Percentiles rank a stretch among this genome's conserved stretches.
Conservation (phyloP, 2,888 invertebrate genomes). For the Aphodius sticticus region DNA sequence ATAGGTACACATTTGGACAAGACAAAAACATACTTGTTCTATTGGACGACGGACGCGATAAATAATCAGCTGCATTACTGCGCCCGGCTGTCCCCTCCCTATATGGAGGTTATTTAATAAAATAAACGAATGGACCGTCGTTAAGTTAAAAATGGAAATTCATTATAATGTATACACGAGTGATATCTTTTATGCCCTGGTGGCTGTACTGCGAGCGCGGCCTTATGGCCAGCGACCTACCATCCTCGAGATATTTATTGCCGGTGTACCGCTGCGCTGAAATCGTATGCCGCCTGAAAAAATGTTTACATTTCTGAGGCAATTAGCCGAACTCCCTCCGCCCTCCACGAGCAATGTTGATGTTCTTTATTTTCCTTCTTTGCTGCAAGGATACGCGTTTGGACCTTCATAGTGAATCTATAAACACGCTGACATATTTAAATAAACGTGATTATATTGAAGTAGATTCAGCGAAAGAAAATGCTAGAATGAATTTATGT, state of each 20-base stretch:
- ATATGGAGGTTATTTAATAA: slow-evolving; percentile 29
- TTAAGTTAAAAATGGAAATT: slow-evolving; percentile 34
- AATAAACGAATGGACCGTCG: slow-evolving; percentile 29
- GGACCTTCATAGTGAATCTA: background rate
- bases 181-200: slow-evolving; percentile 24
- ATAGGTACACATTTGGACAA: background rate
- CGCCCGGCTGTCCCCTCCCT: background rate
- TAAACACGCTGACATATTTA: background rate
- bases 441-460: background rate
- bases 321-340: slow-evolving; percentile 18
- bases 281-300: slow-evolving; percentile 7
- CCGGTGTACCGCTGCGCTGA: background rate
- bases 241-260: slow-evolving; percentile 12
- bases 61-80: slow-evolving; percentile 8
- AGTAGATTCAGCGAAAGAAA: too few species aligned
- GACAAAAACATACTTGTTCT: background rate
- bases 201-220: background rate
- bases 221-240: background rate
- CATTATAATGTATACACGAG: slow-evolving; percentile 28
- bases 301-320: slow-evolving; percentile 30
- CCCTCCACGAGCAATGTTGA: background rate
- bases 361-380: background rate
- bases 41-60: slow-evolving; percentile 14
- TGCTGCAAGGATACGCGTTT: background rate
- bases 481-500: too few species aligned